Conservation (phyloP, 2,797 vertebrate genomes). For the Arvicola amphibius region DNA sequence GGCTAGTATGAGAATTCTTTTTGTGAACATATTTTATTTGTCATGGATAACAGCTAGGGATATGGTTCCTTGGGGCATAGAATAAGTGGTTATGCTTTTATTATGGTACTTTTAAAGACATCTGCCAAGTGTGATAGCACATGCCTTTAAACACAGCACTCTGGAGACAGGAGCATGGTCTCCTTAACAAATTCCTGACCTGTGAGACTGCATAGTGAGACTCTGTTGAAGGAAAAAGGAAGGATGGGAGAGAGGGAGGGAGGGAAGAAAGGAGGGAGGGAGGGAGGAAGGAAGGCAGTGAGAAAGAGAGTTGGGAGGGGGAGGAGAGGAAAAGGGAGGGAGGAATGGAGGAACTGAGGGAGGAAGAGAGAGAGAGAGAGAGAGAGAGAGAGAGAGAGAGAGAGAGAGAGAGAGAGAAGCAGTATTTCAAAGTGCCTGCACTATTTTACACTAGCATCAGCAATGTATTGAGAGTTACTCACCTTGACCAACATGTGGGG, state of each 20-base stretch:
- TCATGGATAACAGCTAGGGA: conserved; percentile 41
- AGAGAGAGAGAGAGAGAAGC: background rate
- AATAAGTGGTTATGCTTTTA: conserved; percentile 30
- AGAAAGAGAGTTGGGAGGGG: background rate
- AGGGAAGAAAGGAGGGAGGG: background rate
- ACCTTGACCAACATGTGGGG: background rate
- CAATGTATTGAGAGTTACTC: conserved; percentile 11
- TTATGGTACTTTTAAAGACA: background rate
- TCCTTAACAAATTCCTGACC: background rate
- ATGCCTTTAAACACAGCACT: background rate
- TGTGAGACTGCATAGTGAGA: background rate
- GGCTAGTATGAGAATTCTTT: conserved; percentile 34
- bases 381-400: background rate
- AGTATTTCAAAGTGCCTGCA: conserved; percentile 1
- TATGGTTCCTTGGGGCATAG: background rate
- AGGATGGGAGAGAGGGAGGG: too few species aligned
- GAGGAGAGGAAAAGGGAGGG: background rate
- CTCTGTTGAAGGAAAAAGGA: background rate
- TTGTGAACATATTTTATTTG: conserved; percentile 41
- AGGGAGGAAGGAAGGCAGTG: background rate
- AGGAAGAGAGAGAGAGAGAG: background rate
- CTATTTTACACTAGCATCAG: background rate
- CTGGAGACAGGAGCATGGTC: background rate
- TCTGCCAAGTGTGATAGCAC: background rate
- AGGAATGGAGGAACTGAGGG: background rate